phyloP scores from a whole-genome alignment of 2,113 vertebrate genomes.

The Petrocephalus microphthalmus region DNA sequence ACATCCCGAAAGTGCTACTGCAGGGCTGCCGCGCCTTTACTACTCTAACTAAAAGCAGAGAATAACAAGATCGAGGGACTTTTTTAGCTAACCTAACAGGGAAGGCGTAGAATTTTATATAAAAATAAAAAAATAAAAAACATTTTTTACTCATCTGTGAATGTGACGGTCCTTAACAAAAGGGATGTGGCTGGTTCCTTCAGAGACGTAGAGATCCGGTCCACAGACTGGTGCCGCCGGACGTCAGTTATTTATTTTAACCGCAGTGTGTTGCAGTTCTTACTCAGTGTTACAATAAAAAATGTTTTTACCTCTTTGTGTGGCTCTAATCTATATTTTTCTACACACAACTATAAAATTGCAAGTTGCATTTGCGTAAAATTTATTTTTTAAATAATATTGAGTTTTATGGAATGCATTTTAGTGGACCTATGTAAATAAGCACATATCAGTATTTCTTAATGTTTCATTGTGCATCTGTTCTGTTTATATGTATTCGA shows the following conservation, averaged over 20 bases:
- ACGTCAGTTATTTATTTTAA: conserved; percentile 77
- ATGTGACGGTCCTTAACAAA: not conserved
- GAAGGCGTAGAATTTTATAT: conserved; percentile 25
- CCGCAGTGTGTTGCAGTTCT: conserved; percentile 88
- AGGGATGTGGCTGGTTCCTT: not conserved
- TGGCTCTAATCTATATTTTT: conserved; percentile 22
- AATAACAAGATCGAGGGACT: conserved; percentile 17
- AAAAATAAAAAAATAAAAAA: not conserved
- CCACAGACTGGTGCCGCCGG: conserved; percentile 24
- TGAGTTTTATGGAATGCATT: not conserved
- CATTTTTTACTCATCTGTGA: conserved; percentile 18
- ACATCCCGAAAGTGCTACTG: conserved; percentile 57
- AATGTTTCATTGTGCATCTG: not conserved
- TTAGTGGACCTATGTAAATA: not conserved
- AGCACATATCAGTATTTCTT: not conserved
- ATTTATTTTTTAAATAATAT: not conserved
- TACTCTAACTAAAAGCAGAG: conserved; percentile 19
- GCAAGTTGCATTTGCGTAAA: not conserved
- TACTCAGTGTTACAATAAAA: conserved; percentile 88
- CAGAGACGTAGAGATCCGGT: not conserved
- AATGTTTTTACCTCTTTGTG: conserved; percentile 53
- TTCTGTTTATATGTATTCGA: not conserved
- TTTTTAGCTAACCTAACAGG: conserved; percentile 19
- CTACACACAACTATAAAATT: not conserved
- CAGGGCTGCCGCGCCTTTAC: conserved; percentile 50